phyloP scores from a whole-genome alignment of 2,888 invertebrate genomes.

The Falcaria lacertinaria region DNA sequence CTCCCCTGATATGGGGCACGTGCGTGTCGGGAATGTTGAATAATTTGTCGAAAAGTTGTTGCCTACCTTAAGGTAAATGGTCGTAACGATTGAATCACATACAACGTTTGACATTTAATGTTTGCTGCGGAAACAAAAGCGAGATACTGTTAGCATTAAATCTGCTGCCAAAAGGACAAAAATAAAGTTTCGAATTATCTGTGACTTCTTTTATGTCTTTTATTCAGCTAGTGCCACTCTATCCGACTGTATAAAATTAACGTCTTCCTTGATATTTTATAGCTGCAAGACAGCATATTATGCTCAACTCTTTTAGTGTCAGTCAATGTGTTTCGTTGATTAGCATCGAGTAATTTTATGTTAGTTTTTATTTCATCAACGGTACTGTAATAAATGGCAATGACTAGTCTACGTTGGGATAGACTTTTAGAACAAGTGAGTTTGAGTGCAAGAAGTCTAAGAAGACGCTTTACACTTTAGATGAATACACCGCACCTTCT shows the following conservation, averaged over 20 bases:
- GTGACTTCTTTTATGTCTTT: no score
- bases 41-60: slow-evolving; percentile 32
- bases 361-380: slow-evolving; percentile 29
- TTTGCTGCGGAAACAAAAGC: background rate
- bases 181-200: no score
- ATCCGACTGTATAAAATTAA: slow-evolving; percentile 39
- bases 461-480: no score
- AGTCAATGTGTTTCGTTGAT: slow-evolving; percentile 29
- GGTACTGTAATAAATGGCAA: no score
- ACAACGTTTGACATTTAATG: slow-evolving; percentile 1
- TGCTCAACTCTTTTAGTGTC: slow-evolving; percentile 41
- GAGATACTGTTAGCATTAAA: no score
- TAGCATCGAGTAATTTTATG: slow-evolving; percentile 36
- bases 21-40: slow-evolving; percentile 32
- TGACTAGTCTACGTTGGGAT: no score
- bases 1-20: slow-evolving; percentile 27
- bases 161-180: no score
- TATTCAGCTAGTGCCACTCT: background rate
- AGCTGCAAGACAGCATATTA: slow-evolving; percentile 36
- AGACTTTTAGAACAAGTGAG: no score
- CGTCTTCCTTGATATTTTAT: slow-evolving; percentile 32
- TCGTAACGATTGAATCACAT: slow-evolving; percentile 28
- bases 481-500: no score
- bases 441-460: no score
- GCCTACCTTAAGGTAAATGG: slow-evolving; percentile 28